These are phyloP conservation scores for Hypomecis atomaria DNA, from an alignment of 2,888 invertebrate species.

Conservation along the genomic window DNA sequence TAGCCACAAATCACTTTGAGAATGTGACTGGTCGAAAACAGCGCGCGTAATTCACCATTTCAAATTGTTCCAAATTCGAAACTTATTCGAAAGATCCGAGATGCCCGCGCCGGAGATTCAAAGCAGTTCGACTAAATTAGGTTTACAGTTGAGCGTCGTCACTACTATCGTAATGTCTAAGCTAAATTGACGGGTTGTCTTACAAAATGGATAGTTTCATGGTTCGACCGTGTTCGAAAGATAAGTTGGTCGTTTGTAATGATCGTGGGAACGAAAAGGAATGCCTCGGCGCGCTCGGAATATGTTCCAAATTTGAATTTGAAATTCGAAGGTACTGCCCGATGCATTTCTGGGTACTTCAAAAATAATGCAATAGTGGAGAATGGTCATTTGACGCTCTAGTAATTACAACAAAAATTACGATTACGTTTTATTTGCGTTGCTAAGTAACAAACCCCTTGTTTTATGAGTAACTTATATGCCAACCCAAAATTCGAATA, in stretches of 20 bases:
- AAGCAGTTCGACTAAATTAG: constrained; percentile 21
- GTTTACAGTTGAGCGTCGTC: neutral
- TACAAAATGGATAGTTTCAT: neutral
- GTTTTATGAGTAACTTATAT: too few relatives aligned
- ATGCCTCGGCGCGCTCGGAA: constrained; percentile 45
- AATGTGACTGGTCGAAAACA: constrained; percentile 34
- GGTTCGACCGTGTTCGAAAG: neutral
- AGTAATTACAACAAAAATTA: neutral
- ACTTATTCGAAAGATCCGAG: constrained; percentile 37
- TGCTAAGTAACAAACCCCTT: too few relatives aligned
- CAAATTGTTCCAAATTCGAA: constrained; percentile 37
- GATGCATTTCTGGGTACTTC: constrained; percentile 13
- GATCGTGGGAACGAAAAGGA: constrained; percentile 56
- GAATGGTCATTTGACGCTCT: neutral
- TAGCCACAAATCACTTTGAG: constrained; percentile 25
- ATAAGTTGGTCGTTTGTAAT: constrained; percentile 43
- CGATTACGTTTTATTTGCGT: neutral
- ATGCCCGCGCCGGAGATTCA: constrained; percentile 38
- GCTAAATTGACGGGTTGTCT: neutral
- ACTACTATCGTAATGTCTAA: neutral
- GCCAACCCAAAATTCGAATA: too few relatives aligned
- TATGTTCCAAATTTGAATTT: constrained; percentile 56
- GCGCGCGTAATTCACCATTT: constrained; percentile 32
- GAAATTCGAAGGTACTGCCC: constrained; percentile 37
- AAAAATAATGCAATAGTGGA: neutral